Base-by-base conservation (phyloP, 2,888 invertebrate genomes). In the Criorhina ranunculi region DNA sequence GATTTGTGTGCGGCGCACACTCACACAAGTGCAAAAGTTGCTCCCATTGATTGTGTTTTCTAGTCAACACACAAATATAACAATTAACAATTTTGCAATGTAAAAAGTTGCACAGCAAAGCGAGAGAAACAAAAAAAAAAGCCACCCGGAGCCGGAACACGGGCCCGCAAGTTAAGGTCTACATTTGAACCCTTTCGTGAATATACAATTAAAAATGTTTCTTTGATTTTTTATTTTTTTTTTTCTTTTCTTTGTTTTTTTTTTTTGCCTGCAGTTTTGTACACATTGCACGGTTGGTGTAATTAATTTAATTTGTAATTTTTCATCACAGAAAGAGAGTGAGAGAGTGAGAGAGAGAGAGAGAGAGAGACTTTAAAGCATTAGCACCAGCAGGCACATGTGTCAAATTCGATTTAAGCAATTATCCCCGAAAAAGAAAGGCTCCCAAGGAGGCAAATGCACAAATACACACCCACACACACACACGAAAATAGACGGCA, bases 361-460 rank as follows among this genome's bases (percentile, higher is more conserved):
- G 11, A 15, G 31, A 49, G 67, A 76, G 62, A 49, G 49, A 35
- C 79, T 87, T 83, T 76, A 76, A 75, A 80, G 76, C 85, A 80
- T 85, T 85, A 80, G 70, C 75, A 80, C 66, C 80, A 76, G 70
- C 79, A 75, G 79, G 57, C 85, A 85, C 85, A 85, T 85, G 85
- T 85, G 85, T 85, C 85, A 85, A 80, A 85, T 80, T 85, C 70
- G 85, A 85, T 85, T 85, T 85, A 70, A 80, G 85, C 46, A 82
- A 82, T 82, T 82, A 82, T 72, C 77, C 66, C 69, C 57, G 15
- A 80, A 69, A 64, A 75, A 80, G 15, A 73, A 67, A 75, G 69
- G n/a, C 19, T 24, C n/a, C 40, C n/a, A 76, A 64, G 37, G 31
- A 55, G 49, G 33, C 55, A n/a, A n/a, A n/a, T n/a, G n/a, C n/a